phyloP scores from a whole-genome alignment of 2,888 invertebrate species.

The Nesidiocoris tenuis region DNA sequence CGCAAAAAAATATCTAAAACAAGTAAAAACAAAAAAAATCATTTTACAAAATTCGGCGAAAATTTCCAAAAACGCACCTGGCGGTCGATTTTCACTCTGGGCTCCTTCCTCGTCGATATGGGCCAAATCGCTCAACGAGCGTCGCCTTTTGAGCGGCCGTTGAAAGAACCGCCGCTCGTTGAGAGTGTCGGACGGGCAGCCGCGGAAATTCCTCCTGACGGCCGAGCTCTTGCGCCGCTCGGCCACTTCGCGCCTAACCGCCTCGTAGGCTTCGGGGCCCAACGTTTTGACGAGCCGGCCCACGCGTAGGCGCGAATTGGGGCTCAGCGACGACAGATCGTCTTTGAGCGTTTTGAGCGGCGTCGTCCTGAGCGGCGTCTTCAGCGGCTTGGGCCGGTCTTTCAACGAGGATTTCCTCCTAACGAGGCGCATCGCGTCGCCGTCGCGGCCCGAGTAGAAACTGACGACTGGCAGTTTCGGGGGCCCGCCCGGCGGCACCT shows the following conservation, averaged over 20 bases:
- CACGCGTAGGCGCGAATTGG: conserved; percentile 40
- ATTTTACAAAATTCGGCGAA: no score
- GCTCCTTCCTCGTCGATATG: conserved; percentile 24
- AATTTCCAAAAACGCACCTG: conserved; percentile 35
- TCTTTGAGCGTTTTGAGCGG: conserved; percentile 22
- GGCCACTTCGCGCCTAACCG: conserved; percentile 32
- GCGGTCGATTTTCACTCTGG: conserved; percentile 37
- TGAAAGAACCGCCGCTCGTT: not conserved
- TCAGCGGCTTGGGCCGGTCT: not conserved
- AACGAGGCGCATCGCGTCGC: conserved; percentile 21
- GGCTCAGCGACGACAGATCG: conserved; percentile 35
- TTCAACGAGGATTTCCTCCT: conserved; percentile 16
- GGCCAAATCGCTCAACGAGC: conserved; percentile 26
- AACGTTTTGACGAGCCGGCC: conserved; percentile 48
- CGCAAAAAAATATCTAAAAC: no score
- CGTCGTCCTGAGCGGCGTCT: not conserved
- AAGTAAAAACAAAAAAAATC: no score
- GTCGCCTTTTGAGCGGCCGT: conserved; percentile 9
- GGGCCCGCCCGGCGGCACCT: conserved; percentile 8
- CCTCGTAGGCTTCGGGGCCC: conserved; percentile 49
- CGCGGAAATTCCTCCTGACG: conserved; percentile 22
- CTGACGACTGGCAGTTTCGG: conserved; percentile 48
- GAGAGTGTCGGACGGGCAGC: conserved; percentile 13
- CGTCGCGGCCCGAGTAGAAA: conserved; percentile 46
- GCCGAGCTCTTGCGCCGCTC: not conserved